Conservation (phyloP, 2,888 invertebrate species). For the Eristalis tenax region DNA sequence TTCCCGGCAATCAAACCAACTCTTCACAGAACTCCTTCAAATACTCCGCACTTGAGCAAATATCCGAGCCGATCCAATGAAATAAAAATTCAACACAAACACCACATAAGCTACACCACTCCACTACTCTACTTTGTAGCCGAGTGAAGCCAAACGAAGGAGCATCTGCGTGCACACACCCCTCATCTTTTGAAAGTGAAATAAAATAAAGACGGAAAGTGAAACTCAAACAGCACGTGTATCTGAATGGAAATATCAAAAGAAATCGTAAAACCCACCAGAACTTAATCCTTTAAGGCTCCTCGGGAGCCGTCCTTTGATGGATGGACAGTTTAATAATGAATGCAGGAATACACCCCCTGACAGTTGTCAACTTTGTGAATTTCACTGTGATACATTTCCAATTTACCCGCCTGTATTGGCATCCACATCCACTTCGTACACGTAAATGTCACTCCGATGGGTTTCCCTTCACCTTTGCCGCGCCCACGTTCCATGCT, state of each 20-base stretch:
- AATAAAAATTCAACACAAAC: conserved; percentile 21
- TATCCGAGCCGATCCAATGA: not conserved
- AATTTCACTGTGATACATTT: not conserved
- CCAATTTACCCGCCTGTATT: conserved; percentile 12
- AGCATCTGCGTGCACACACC: not conserved
- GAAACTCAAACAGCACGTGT: conserved; percentile 2
- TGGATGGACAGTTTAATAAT: conserved; percentile 20
- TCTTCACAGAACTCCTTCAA: not conserved
- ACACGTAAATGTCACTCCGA: not conserved
- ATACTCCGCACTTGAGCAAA: not conserved
- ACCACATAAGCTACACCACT: not conserved
- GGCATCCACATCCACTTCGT: not conserved
- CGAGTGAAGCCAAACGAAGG: not conserved
- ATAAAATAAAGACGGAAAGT: not conserved
- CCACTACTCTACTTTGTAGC: no score
- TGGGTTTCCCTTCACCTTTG: not conserved
- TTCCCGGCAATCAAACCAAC: conserved; percentile 17
- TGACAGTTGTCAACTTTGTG: conserved; percentile 17
- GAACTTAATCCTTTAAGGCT: conserved; percentile 28
- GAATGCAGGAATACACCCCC: not conserved
- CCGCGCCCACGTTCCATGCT: not conserved
- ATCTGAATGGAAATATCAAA: conserved; percentile 13
- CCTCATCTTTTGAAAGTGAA: not conserved
- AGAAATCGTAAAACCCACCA: conserved; percentile 5
- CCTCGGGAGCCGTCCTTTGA: not conserved